Evolutionary conservation across 2,113 vertebrate genomes (phyloP).

Genomic region (Rhizomys pruinosus): DNA sequence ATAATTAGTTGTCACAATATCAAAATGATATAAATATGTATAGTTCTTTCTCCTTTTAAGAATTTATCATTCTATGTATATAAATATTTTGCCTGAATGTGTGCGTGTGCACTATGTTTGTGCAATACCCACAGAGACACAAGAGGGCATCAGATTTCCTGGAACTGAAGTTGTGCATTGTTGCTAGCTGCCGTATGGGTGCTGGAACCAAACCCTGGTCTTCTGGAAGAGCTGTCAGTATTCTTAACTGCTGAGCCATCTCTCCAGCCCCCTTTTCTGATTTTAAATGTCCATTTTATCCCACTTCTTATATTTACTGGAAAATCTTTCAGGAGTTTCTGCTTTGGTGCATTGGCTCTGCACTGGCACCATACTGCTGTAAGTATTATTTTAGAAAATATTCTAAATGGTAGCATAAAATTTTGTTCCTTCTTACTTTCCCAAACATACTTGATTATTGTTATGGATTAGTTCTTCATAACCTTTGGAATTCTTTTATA

Average conservation of each 20-base stretch:
- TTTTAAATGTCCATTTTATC: not conserved
- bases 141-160: too few relatives aligned
- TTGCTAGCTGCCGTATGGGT: too few relatives aligned
- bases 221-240: too few relatives aligned
- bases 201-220: too few relatives aligned
- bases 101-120: too few relatives aligned
- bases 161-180: too few relatives aligned
- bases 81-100: too few relatives aligned
- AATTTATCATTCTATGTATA: too few relatives aligned
- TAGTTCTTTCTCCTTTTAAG: slow-evolving; percentile 1
- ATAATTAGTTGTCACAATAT: not conserved
- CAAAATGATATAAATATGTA: not conserved
- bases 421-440: not conserved
- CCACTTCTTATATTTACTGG: not conserved
- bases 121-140: too few relatives aligned
- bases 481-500: not conserved
- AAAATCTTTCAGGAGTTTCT: not conserved
- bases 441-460: not conserved
- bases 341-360: not conserved
- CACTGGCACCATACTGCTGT: not conserved
- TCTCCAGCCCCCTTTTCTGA: not conserved
- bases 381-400: not conserved
- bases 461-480: not conserved
- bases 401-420: not conserved
- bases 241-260: too few relatives aligned